Percentiles rank a stretch among this genome's conserved stretches.
These are phyloP conservation scores for Tetrax tetrax DNA, from an alignment of 2,113 vertebrate species.

Conservation along the genomic window DNA sequence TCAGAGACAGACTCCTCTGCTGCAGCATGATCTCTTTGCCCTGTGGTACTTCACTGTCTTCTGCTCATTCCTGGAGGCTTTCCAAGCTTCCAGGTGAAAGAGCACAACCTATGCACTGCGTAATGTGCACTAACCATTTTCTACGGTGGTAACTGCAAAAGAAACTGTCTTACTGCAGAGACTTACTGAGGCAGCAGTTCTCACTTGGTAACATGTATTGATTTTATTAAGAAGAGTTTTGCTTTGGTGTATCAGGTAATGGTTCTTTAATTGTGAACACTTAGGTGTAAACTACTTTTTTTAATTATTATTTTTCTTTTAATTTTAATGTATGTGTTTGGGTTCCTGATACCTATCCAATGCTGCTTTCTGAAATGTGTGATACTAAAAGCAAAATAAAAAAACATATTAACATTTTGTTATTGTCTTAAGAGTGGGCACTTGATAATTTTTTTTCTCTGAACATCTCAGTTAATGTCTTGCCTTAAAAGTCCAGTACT, in stretches of 20 bases:
- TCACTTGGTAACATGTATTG: not conserved
- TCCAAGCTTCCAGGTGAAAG: not conserved
- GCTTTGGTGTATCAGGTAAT: not conserved
- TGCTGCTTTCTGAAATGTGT: not conserved
- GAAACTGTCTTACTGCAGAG: not conserved
- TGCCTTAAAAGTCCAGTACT: not conserved
- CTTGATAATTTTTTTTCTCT: not conserved
- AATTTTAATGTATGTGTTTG: not conserved
- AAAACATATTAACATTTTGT: not conserved
- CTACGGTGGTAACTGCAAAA: not conserved
- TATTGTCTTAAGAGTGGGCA: not conserved
- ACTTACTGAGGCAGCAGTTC: not conserved
- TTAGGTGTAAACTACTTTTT: not conserved
- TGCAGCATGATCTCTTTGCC: not conserved
- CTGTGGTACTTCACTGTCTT: not conserved
- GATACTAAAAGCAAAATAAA: not conserved
- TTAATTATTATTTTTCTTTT: not conserved
- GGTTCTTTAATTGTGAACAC: not conserved
- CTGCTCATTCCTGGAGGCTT: not conserved
- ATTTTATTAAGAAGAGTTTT: not conserved
- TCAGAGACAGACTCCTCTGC: not conserved
- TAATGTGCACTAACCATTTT: rapidly evolving
- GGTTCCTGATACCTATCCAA: not conserved
- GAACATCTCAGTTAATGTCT: not conserved
- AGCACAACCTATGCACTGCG: not conserved